phyloP scores from a whole-genome alignment of 2,888 invertebrate species.

The Epicampocera succincta region DNA sequence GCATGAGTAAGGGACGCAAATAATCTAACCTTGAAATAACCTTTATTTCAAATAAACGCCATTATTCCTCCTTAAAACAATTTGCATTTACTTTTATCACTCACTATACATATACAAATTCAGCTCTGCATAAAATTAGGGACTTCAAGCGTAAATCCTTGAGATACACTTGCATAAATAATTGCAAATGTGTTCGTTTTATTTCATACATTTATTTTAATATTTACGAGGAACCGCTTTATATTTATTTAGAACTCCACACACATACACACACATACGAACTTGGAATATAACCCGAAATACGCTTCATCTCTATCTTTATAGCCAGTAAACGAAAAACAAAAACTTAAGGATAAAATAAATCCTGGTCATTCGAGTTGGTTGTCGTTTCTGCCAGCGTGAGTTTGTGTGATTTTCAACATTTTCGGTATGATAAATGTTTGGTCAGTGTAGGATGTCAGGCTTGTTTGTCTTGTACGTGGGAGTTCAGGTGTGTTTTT shows the following conservation, averaged over 20 bases:
- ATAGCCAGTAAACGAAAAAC: constrained; percentile 18
- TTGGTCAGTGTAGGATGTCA: constrained; percentile 37
- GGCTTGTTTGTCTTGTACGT: constrained; percentile 49
- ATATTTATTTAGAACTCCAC: constrained; percentile 40
- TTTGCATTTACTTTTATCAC: neutral
- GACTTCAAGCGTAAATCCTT: constrained; percentile 76
- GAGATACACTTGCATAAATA: constrained; percentile 71
- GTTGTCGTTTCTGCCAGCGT: constrained; percentile 6
- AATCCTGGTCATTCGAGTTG: constrained; percentile 55
- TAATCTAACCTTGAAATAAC: too few relatives aligned
- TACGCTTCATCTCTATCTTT: constrained; percentile 29
- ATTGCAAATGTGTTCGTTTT: constrained; percentile 34
- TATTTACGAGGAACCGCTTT: constrained; percentile 51
- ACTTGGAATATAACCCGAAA: neutral
- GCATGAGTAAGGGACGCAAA: too few relatives aligned
- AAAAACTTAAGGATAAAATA: constrained; percentile 51
- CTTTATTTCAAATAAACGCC: too few relatives aligned
- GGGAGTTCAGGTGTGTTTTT: constrained; percentile 50
- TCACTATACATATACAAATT: neutral
- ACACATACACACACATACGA: neutral
- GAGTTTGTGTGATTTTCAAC: neutral
- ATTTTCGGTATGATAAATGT: constrained; percentile 42
- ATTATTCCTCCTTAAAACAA: neutral
- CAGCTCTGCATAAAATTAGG: constrained; percentile 47
- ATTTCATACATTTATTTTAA: constrained; percentile 43